Percentiles rank a stretch among this genome's conserved stretches.
These are phyloP conservation scores for Cryptoblepharus egeriae DNA, from an alignment of 2,797 vertebrate genomes.

Conservation along the genomic window DNA sequence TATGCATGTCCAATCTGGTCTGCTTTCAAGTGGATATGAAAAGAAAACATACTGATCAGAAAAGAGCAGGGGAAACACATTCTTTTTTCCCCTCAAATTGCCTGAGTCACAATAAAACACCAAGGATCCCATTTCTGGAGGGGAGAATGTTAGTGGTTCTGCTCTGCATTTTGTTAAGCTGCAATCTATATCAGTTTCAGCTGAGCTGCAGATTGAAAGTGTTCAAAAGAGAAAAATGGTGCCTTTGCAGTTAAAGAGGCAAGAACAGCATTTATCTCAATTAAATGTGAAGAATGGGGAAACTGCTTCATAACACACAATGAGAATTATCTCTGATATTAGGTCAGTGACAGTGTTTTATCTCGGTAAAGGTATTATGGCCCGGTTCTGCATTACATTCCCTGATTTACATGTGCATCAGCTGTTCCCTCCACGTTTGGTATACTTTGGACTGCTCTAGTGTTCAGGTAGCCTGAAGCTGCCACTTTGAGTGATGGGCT, in stretches of 20 bases:
- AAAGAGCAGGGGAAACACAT: constrained; percentile 15
- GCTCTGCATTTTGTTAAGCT: constrained; percentile 40
- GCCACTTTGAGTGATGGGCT: too few relatives aligned
- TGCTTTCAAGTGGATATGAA: constrained; percentile 14
- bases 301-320: constrained; percentile 16
- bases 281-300: constrained; percentile 3
- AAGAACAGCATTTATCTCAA: constrained; percentile 32
- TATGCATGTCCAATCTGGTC: not conserved
- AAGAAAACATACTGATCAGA: constrained; percentile 15
- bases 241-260: not conserved
- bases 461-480: too few relatives aligned
- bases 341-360: not conserved
- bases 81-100: not conserved
- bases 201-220: constrained; percentile 27
- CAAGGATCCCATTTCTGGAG: constrained; percentile 40
- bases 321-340: not conserved
- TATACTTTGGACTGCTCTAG: too few relatives aligned
- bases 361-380: not conserved
- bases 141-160: constrained; percentile 29
- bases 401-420: too few relatives aligned
- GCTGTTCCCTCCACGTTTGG: too few relatives aligned
- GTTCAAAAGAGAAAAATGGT: constrained; percentile 33
- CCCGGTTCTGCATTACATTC: too few relatives aligned
- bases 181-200: constrained; percentile 16
- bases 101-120: constrained; percentile 39